phyloP scores from a whole-genome alignment of 2,888 invertebrate species.

The Coleophora deauratella region DNA sequence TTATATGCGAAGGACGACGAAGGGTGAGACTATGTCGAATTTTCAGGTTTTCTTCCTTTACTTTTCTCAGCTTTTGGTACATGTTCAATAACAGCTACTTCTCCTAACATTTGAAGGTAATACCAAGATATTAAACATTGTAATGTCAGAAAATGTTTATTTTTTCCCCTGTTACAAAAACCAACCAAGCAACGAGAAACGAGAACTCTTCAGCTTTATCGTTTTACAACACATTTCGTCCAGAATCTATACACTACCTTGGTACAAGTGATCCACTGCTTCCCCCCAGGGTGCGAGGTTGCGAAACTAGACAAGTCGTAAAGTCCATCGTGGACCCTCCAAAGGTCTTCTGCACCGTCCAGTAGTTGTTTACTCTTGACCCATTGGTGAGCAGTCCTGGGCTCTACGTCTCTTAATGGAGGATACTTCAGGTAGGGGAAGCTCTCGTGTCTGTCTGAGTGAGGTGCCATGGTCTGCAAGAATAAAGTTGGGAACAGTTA shows the following conservation, averaged over 20 bases:
- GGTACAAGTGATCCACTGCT: constrained; percentile 80
- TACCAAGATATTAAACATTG: too few relatives aligned
- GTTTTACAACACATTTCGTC: too few relatives aligned
- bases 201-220: too few relatives aligned
- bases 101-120: too few relatives aligned
- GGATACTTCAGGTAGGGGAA: constrained; percentile 71
- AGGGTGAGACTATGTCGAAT: too few relatives aligned
- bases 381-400: constrained; percentile 72
- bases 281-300: constrained; percentile 89
- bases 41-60: too few relatives aligned
- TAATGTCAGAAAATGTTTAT: too few relatives aligned
- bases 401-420: constrained; percentile 44
- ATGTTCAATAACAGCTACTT: too few relatives aligned
- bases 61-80: too few relatives aligned
- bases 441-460: constrained; percentile 44
- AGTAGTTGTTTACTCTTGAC: constrained; percentile 76
- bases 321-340: constrained; percentile 84
- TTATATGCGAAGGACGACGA: too few relatives aligned
- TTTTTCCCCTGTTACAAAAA: not conserved
- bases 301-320: constrained; percentile 91
- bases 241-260: constrained; percentile 75
- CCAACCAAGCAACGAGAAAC: too few relatives aligned
- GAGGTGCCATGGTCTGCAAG: constrained; percentile 1
- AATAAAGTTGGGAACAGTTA: not conserved
- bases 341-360: constrained; percentile 84